Evolutionary conservation across 2,113 vertebrate genomes (phyloP).

Genomic region (Condylura cristata): DNA sequence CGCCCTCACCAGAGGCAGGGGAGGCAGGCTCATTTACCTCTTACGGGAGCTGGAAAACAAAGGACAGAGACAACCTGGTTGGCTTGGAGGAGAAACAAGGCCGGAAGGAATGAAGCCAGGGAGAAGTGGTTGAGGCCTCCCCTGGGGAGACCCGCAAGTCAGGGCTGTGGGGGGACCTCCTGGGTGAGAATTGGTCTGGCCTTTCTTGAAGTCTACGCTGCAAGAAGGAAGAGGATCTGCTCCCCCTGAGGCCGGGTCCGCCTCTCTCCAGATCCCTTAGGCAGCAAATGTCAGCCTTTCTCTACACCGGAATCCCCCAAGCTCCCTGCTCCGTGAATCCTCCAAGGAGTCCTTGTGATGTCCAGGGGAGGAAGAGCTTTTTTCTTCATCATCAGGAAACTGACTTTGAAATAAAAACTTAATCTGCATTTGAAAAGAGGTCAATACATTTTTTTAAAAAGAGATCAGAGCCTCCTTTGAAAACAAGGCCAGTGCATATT

Average conservation of each 20-base stretch:
- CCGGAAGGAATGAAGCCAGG: neutral
- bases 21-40: no score
- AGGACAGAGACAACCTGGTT: no score
- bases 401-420: slow-evolving; percentile 51
- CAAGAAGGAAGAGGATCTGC: rapidly evolving
- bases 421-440: slow-evolving; percentile 55
- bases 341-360: neutral
- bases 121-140: rapidly evolving
- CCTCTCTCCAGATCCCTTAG: no score
- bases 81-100: neutral
- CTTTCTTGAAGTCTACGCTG: no score
- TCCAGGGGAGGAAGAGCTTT: neutral
- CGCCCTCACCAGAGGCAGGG: no score
- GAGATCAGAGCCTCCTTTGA: slow-evolving; percentile 63
- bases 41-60: no score
- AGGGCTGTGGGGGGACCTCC: no score
- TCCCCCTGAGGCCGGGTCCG: neutral
- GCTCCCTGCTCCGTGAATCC: neutral
- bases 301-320: neutral
- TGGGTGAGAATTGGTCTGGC: neutral
- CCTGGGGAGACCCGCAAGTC: no score
- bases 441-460: neutral
- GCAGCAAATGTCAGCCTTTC: neutral
- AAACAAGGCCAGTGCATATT: neutral
- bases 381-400: neutral